Evolutionary conservation across 2,113 vertebrate genomes (phyloP), one percentile per base, ranked within the genome.

Genomic region (Hemicordylus capensis): DNA sequence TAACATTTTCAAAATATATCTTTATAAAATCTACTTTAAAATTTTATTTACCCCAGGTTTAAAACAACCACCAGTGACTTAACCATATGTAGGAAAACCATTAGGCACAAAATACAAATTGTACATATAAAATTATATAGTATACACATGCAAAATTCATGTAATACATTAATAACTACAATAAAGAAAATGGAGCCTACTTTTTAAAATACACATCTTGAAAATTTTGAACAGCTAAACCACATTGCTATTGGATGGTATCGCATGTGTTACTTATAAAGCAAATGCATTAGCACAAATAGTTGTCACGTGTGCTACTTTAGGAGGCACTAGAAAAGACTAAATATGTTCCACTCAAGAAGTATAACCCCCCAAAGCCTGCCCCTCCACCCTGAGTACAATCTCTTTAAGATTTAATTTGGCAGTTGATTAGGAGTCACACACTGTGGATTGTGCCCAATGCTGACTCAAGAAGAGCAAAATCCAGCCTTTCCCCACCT

Each of bases 61-160:
- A 89, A 88, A 94, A 89, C 69, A 93, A 91, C 90, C 51, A 14
- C 12, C 51, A 54, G 51, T 87, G 76, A 92, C 78, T 89, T 92
- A 59, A 84, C 86, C 92, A 80, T 88, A 85, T 93, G 89, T 93
- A 94, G 80, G 87, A 95, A 92, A 95, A 97, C 93, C 81, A 63
- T n/a, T 15, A 97, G 96, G 95, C 96, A 98, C 94, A 93, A 93
- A 95, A 85, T 91, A 96, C 93, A 93, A 93, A 92, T 91, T 81
- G 92, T 89, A 91, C 9, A 15, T 89, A 88, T 89, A 88, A 90
- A 93, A 95, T 91, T 91, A 90, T 93, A 91, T 92, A 91, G 88
- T 26, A 91, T 94, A 88, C 93, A 95, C 93, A 94, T 95, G 91
- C 88, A 70, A 88, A 75, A 84, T 91, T 93, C 83, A 95, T 93